A percentile compares a stretch with the other conserved stretches of the same genome.
Conservation (phyloP, 2,113 vertebrate genomes). For the Mionectes macconnelli region DNA sequence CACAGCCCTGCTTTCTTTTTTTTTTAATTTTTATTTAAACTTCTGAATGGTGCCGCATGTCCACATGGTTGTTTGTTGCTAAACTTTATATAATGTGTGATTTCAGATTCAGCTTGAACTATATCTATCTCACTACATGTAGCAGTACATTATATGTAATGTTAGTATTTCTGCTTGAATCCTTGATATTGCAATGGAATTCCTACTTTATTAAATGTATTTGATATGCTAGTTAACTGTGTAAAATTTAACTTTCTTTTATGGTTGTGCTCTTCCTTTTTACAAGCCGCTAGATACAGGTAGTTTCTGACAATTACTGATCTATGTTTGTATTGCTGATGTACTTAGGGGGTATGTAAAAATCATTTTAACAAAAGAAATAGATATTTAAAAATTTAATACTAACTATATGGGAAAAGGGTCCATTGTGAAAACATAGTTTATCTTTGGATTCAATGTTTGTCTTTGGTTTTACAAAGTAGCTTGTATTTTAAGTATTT, state of each 20-base stretch:
- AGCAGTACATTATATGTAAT: constrained; percentile 86
- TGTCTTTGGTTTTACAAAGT: constrained; percentile 92
- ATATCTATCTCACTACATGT: constrained; percentile 86
- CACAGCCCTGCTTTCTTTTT: constrained; percentile 75
- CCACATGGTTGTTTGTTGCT: constrained; percentile 82
- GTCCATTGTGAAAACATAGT: constrained; percentile 88
- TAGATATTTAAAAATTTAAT: constrained; percentile 89
- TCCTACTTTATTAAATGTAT: constrained; percentile 84
- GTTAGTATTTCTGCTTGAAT: constrained; percentile 84
- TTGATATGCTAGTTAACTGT: constrained; percentile 86
- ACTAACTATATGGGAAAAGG: constrained; percentile 86
- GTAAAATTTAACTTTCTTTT: constrained; percentile 78
- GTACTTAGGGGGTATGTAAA: constrained; percentile 86
- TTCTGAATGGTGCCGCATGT: constrained; percentile 83
- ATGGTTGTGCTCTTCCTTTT: constrained; percentile 79
- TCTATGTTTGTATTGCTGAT: constrained; percentile 86
- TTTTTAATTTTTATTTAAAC: constrained; percentile 72
- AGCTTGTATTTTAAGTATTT: constrained; percentile 91
- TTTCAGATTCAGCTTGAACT: constrained; percentile 81
- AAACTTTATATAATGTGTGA: constrained; percentile 83
- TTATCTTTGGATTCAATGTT: constrained; percentile 90
- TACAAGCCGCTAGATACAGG: constrained; percentile 81
- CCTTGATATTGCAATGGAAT: constrained; percentile 84
- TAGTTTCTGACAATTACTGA: constrained; percentile 84
- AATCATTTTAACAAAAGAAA: constrained; percentile 88